Base-by-base conservation (phyloP, 2,888 invertebrate species). In the Cryptus armator region DNA sequence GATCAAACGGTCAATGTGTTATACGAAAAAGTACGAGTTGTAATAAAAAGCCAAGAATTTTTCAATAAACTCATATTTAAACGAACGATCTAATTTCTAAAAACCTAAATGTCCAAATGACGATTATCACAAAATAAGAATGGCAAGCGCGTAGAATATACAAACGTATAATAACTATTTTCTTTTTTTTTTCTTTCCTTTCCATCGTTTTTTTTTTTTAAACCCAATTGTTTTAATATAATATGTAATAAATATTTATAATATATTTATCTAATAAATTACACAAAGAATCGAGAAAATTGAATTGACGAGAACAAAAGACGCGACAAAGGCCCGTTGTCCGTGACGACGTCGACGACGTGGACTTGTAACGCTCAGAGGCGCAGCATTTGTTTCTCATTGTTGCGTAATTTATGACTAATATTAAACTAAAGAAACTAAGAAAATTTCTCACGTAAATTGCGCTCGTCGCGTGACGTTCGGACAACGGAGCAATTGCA, bases 1-100 rank as follows among this genome's bases (percentile, higher is more conserved):
- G 93, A 83, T 89, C 92, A 14, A 86, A 88, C 79, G 90, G 89
- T 46, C 87, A 92, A 77, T 90, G 90, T 83, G 78, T 94, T 53
- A 84, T 94, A 86, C 91, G 91, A 77, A 92, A 89, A 79, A 93
- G 94, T 88, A 89, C 92, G 78, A 93, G 93, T 89, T 94, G 94
- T 12, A 94, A 93, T 85, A 94, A 93, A 83, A 92, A 90, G 79
- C 90, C 89, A 86, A 91, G 90, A 75, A 89, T 87, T 70, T 86
- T 84, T 80, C 89, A 89, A 75, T 91, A 87, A 90, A 85, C 51
- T 79, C 48, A 53, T 82, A 32, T 77, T 79, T 71, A 24, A 76
- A 79, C 79, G 64, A 81, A 70, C 48, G 71, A 75, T 75, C 82
- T 85, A 82, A 68, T 75, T 64, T 68, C 85, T 85, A 82, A 59